Percentiles rank a stretch among this genome's conserved stretches.
Conservation (phyloP, 2,888 invertebrate species). For the Antitype chi region DNA sequence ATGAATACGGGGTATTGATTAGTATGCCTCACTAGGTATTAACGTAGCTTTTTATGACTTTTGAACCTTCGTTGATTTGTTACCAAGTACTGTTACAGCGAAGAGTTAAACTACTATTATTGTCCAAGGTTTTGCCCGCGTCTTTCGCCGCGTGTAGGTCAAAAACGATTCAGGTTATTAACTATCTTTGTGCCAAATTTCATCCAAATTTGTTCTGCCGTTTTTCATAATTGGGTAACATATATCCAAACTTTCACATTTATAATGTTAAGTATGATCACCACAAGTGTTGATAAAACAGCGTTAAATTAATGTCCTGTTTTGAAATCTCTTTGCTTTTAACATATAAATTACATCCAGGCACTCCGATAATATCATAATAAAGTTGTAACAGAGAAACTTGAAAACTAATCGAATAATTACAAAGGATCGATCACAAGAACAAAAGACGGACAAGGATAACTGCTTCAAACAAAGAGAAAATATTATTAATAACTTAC, state of each 20-base stretch:
- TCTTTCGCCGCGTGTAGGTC: no score
- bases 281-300: not conserved
- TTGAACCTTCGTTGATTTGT: not conserved
- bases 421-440: slow-evolving; percentile 63
- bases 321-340: not conserved
- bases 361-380: slow-evolving; percentile 49
- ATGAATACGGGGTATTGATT: not conserved
- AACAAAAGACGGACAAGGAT: slow-evolving; percentile 68
- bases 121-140: no score
- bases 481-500: slow-evolving; percentile 80
- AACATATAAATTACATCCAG: slow-evolving; percentile 43
- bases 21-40: not conserved
- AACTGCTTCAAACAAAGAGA: slow-evolving; percentile 73
- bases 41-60: not conserved
- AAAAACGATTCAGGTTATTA: no score
- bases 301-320: not conserved
- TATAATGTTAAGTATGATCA: not conserved
- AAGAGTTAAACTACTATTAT: not conserved
- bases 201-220: no score
- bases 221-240: no score
- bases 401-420: slow-evolving; percentile 67
- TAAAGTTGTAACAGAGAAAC: slow-evolving; percentile 57
- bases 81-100: not conserved
- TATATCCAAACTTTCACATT: no score
- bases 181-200: no score